Conservation (phyloP, 2,888 invertebrate species). For the Scaeva pyrastri region DNA sequence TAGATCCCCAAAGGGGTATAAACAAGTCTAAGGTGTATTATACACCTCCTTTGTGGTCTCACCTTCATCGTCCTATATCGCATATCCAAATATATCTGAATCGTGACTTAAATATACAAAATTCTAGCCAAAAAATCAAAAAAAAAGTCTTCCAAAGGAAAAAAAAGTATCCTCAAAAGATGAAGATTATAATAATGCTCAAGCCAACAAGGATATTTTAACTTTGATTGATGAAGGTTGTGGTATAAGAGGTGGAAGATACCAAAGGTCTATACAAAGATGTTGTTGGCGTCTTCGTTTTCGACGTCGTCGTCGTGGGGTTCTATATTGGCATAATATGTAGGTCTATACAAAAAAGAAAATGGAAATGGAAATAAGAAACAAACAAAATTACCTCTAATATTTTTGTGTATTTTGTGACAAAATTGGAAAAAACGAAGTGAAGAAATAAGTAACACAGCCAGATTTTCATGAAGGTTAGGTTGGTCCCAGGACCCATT, state of each 20-base stretch:
- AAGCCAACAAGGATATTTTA: conserved; percentile 35
- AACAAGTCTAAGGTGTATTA: not conserved
- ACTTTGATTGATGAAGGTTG: conserved; percentile 43
- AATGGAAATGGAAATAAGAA: not conserved
- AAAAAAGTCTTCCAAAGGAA: not conserved
- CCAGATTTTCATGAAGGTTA: too few species aligned
- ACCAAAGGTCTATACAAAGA: not conserved
- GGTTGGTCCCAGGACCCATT: too few species aligned
- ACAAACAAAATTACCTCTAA: not conserved
- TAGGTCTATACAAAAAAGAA: too few species aligned
- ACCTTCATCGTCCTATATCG: conserved; percentile 24
- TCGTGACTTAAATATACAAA: conserved; percentile 71
- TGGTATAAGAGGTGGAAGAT: not conserved
- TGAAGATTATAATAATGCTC: conserved; percentile 24
- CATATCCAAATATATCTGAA: conserved; percentile 56
- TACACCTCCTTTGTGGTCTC: conserved; percentile 14
- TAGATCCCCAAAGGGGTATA: conserved; percentile 3
- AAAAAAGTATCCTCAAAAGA: not conserved
- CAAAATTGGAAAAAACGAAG: conserved; percentile 6
- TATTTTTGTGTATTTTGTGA: conserved; percentile 5
- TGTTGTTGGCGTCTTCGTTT: not conserved
- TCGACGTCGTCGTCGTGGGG: not conserved
- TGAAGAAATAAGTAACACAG: too few species aligned
- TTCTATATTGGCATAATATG: too few species aligned
- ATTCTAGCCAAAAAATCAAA: conserved; percentile 20